Conservation (phyloP, 2,113 vertebrate genomes). For the Myodes glareolus region DNA sequence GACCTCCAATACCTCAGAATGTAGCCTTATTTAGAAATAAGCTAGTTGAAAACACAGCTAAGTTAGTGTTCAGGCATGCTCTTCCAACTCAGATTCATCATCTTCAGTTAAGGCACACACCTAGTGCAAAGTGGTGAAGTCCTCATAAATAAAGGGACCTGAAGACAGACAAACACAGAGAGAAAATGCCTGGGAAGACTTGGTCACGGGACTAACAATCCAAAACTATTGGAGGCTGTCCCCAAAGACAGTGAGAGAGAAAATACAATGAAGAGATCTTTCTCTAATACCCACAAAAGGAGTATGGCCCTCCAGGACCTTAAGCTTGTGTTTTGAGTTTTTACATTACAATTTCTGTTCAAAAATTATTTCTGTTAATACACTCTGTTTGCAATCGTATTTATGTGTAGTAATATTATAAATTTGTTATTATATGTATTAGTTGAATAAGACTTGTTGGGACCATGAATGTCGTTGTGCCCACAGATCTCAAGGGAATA, state of each 20-base stretch:
- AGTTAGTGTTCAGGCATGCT: background rate
- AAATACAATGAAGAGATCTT: background rate
- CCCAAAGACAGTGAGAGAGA: background rate
- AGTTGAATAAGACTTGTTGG: background rate
- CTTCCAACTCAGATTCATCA: background rate
- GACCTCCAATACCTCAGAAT: background rate
- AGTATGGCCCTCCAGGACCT: background rate
- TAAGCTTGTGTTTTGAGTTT: background rate
- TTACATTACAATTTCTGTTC: background rate
- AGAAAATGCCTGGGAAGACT: background rate
- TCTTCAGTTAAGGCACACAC: background rate
- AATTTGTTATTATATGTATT: background rate
- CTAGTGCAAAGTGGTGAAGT: background rate
- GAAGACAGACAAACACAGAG: background rate
- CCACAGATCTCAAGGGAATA: background rate
- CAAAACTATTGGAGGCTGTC: background rate
- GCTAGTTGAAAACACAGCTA: background rate
- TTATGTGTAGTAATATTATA: background rate
- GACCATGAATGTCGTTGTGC: background rate
- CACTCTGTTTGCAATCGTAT: background rate
- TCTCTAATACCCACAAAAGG: background rate
- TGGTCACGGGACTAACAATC: background rate
- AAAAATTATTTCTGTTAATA: background rate
- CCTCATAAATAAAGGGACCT: background rate
- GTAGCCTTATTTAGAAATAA: conserved; percentile 11